Evolutionary conservation across 2,888 invertebrate species (phyloP), one percentile per base, ranked within the genome.

Genomic region (Eristalis arbustorum): DNA sequence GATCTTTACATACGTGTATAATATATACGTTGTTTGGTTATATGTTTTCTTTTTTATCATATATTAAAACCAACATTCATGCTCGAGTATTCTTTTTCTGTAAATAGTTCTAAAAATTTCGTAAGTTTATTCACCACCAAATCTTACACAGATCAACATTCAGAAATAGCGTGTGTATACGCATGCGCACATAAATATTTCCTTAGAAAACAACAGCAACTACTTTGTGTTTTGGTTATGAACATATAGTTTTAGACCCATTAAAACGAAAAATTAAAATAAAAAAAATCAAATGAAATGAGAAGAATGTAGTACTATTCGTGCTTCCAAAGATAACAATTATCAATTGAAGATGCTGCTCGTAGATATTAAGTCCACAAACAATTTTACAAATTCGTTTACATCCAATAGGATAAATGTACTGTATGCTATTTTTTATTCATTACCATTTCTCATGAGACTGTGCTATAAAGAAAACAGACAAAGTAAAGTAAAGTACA

Each of bases 271-370:
- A 42, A 68, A 63, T n/a, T 1, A 18, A 49, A 49, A 49, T n/a
- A n/a, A 18, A 18, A 49, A 0, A 18, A 18, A 40, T 13, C 3
- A n/a, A 42, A 42, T 34, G 5, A 42, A n/a, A 18, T 18, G 8
- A 49, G 8, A 49, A 49, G 61, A 87, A 78, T 74, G 87, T 87
- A 83, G 78, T 87, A 76, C 83, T 84, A 68, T 84, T 84, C 83
- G 88, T 84, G 88, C 88, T 84, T 88, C 88, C 88, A 88, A 88
- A 88, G 88, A 88, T 84, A 88, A 83, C 31, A 75, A 79, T 84
- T 84, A 88, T 88, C 88, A 88, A 79, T 64, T 76, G 83, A 87
- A 87, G 87, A 87, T 87, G 83, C 88, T 88, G 83, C 76, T 82
- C 75, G 83, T 88, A 88, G 88, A 79, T 59, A 68, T 68, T 84